Base-by-base conservation (phyloP, 2,797 vertebrate genomes). In the Callimico goeldii region DNA sequence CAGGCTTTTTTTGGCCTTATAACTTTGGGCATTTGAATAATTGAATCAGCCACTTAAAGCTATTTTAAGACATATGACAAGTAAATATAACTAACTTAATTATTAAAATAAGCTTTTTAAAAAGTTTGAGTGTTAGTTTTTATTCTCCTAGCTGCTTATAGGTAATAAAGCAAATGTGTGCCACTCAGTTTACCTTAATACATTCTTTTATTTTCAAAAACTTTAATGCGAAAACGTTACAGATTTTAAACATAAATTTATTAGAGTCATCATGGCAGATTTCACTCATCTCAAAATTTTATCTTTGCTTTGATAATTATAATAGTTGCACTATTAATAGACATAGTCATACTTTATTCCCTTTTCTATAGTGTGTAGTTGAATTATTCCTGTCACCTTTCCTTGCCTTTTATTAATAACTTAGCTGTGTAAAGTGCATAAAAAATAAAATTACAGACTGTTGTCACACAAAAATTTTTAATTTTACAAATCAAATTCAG, bases 31-130 rank as follows among this genome's bases (percentile, higher is more conserved):
- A 75, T 57, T 50, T 30, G 57, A 94, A 52, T 67, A 70, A 82
- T 36, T 76, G 79, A 70, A 70, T 73, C 30, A 87, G 48, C 58
- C 36, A n/a, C 26, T 79, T 90, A 58, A 88, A 87, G 75, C 1
- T 94, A 57, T 91, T 84, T 94, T 88, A 90, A 82, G 90, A 55
- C 70, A 33, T 96, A 83, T 85, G 70, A 80, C 70, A 79, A 85
- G 46, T 50, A 96, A 88, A 61, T 83, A 58, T 3, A 88, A 58
- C 46, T 85, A 79, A 89, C 36, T 64, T 95, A 55, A 55, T 75
- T 91, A 93, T 57, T 39, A 5, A 58, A 95, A 36, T 85, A 73
- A 82, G 43, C 43, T 96, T 97, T 84, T 30, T 72, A 46, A 85
- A 88, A 83, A 85, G 6, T 58, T 91, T 89, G 36, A 70, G 0